Conservation (phyloP, 2,888 invertebrate species). For the Clepsis dumicolana region DNA sequence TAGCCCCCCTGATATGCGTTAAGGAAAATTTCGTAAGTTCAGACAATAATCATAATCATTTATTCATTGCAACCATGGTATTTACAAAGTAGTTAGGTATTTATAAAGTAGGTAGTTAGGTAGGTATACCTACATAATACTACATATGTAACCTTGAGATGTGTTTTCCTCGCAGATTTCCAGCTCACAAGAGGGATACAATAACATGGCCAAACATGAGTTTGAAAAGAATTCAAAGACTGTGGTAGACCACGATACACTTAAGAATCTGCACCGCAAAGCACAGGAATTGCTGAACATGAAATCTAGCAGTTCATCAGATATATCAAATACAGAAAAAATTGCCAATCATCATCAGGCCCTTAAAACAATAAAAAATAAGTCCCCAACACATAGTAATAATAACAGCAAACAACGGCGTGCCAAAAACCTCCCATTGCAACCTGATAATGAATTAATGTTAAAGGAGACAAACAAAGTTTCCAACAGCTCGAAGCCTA, state of each 20-base stretch:
- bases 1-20: too few species aligned
- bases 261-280: constrained; percentile 75
- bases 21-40: too few species aligned
- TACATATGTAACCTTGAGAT: too few species aligned
- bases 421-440: constrained; percentile 3
- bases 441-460: not conserved
- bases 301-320: constrained; percentile 69
- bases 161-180: constrained; percentile 17
- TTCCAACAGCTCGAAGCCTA: not conserved
- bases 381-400: not conserved
- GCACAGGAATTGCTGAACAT: constrained; percentile 75
- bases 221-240: constrained; percentile 48
- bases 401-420: constrained; percentile 1
- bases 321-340: constrained; percentile 57
- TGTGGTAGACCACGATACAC: constrained; percentile 59
- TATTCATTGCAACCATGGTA: too few species aligned
- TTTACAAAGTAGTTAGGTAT: too few species aligned
- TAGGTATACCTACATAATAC: too few species aligned
- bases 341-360: constrained; percentile 23
- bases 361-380: not conserved
- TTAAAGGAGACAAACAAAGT: constrained; percentile 18
- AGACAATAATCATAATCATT: too few species aligned
- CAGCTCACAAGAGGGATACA: constrained; percentile 22
- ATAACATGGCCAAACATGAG: constrained; percentile 2
- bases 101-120: too few species aligned